Conservation (phyloP, 2,113 vertebrate species). For the Catagonus wagneri region DNA sequence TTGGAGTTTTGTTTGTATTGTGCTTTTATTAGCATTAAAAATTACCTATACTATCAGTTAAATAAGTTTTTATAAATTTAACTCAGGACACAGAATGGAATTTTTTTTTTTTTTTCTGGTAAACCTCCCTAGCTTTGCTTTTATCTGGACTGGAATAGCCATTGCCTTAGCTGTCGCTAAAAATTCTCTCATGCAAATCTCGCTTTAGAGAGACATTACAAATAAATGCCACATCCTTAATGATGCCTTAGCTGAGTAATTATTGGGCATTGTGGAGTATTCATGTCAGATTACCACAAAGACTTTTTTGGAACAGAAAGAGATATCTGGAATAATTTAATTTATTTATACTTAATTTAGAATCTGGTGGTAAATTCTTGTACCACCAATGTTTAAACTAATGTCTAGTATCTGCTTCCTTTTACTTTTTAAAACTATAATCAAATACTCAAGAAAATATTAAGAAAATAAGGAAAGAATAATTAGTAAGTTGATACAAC, state of each 20-base stretch:
- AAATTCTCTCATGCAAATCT: slow-evolving; percentile 41
- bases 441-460: neutral
- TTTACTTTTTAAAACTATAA: slow-evolving; percentile 36
- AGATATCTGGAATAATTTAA: slow-evolving; percentile 50
- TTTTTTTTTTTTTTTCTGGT: neutral
- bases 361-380: neutral
- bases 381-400: neutral
- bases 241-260: slow-evolving; percentile 12
- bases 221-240: slow-evolving; percentile 11
- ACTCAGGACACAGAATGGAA: neutral
- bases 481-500: neutral
- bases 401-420: neutral
- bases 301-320: slow-evolving; percentile 44
- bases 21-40: neutral
- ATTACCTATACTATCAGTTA: neutral
- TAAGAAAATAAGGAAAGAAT: slow-evolving; percentile 18
- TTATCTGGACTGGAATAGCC: neutral
- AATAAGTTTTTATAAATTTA: neutral
- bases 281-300: neutral
- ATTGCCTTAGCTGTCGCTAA: slow-evolving; percentile 42
- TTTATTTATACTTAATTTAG: slow-evolving; percentile 63
- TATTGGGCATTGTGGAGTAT: neutral
- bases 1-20: neutral
- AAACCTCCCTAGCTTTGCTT: neutral
- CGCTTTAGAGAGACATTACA: slow-evolving; percentile 21